Conservation (phyloP, 2,113 vertebrate genomes). For the Saguinus imperator region DNA sequence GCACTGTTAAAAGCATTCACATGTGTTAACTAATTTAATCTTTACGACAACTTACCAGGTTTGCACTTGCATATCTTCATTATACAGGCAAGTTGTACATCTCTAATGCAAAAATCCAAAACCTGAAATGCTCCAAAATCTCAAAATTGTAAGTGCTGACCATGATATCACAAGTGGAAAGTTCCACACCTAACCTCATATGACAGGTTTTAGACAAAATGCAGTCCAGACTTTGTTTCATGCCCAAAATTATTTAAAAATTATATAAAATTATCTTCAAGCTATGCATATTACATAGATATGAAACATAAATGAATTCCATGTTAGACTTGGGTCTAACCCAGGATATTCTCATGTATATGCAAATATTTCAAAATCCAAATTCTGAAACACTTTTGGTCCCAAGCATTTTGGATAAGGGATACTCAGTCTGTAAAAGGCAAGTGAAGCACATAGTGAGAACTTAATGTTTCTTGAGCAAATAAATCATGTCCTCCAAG, state of each 20-base stretch:
- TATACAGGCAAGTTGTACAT: background rate
- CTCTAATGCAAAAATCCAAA: background rate
- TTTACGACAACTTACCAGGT: background rate
- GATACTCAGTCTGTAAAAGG: background rate
- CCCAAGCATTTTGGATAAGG: background rate
- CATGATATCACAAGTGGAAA: background rate
- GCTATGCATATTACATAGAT: background rate
- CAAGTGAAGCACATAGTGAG: background rate
- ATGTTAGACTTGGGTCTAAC: background rate
- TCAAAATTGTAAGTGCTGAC: background rate
- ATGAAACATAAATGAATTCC: background rate
- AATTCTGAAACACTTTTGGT: background rate
- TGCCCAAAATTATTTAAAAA: background rate
- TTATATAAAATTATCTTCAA: background rate
- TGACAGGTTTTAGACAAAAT: background rate
- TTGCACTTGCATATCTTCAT: background rate
- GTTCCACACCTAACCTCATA: background rate
- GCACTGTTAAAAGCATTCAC: background rate
- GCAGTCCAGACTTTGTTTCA: background rate
- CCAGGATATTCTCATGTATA: background rate
- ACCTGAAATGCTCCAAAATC: background rate
- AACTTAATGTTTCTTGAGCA: constrained; percentile 34
- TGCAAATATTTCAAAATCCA: background rate
- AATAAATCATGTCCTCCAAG: background rate
- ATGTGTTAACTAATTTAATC: background rate